Percentiles rank a stretch among this genome's conserved stretches.
Conservation (phyloP, 2,888 invertebrate species). For the Ornithoptera priamus region DNA sequence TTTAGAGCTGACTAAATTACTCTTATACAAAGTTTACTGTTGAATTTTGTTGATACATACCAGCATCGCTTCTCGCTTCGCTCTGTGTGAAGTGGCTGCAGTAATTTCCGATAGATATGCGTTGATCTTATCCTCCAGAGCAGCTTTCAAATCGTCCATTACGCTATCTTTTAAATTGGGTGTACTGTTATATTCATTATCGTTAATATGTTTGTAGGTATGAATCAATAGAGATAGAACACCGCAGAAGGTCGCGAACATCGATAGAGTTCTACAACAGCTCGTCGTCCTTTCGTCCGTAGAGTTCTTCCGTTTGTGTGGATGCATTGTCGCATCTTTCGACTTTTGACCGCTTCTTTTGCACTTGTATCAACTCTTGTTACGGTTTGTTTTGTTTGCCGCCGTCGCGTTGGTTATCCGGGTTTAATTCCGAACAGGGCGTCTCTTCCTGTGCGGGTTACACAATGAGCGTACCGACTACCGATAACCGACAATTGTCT, state of each 20-base stretch:
- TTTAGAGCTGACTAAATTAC: too few species aligned
- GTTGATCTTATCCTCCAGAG: conserved; percentile 57
- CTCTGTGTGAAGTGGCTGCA: conserved; percentile 44
- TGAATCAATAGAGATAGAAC: conserved; percentile 62
- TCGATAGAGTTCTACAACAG: conserved; percentile 59
- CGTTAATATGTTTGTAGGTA: conserved; percentile 50
- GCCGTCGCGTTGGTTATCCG: conserved; percentile 51
- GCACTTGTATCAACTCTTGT: conserved; percentile 30
- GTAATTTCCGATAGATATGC: conserved; percentile 51
- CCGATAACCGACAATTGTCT: conserved; percentile 67
- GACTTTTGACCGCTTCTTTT: too few species aligned
- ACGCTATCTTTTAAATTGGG: conserved; percentile 47
- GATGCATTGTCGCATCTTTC: conserved; percentile 27
- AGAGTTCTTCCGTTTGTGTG: too few species aligned
- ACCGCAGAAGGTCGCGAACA: conserved; percentile 63
- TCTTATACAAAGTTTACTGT: too few species aligned
- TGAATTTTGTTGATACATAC: conserved; percentile 47
- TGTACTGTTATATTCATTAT: conserved; percentile 36
- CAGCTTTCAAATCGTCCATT: conserved; percentile 46
- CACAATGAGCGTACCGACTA: conserved; percentile 51
- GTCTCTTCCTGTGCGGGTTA: conserved; percentile 70
- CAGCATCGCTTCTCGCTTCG: conserved; percentile 69
- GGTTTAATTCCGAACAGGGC: conserved; percentile 63
- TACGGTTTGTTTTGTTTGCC: too few species aligned
- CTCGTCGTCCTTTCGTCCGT: conserved; percentile 36